phyloP scores from a whole-genome alignment of 2,888 invertebrate genomes.

The Hemaris fuciformis region DNA sequence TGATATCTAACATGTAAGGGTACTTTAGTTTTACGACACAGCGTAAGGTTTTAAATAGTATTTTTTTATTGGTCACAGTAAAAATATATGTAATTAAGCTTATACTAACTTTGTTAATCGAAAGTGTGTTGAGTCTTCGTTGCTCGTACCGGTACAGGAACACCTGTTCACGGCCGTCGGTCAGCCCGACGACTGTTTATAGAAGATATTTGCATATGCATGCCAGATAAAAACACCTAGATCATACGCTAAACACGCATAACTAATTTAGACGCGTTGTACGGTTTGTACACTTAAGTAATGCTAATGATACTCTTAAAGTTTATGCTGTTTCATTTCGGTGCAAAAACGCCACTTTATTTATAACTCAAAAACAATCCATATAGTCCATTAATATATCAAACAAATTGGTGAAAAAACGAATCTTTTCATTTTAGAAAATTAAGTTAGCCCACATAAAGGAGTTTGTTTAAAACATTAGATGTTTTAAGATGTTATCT shows the following conservation, averaged over 20 bases:
- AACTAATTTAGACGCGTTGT: slow-evolving; percentile 48
- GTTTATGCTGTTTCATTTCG: slow-evolving; percentile 15
- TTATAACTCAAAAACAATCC: slow-evolving; percentile 34
- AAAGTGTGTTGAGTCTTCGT: slow-evolving; percentile 35
- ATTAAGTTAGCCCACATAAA: slow-evolving; percentile 79
- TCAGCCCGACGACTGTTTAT: slow-evolving; percentile 45
- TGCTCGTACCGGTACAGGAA: slow-evolving; percentile 31
- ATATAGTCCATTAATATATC: slow-evolving; percentile 55
- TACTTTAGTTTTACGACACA: background rate
- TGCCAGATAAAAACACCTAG: slow-evolving; percentile 53
- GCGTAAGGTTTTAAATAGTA: background rate
- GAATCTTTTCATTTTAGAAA: slow-evolving; percentile 71
- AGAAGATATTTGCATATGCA: slow-evolving; percentile 62
- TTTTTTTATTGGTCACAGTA: slow-evolving; percentile 13
- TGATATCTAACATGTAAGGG: background rate
- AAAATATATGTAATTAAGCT: slow-evolving; percentile 24
- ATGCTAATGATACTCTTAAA: slow-evolving; percentile 32
- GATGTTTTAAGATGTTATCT: slow-evolving; percentile 78
- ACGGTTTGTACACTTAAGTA: slow-evolving; percentile 36
- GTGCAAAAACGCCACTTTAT: slow-evolving; percentile 19
- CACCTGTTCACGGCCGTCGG: slow-evolving; percentile 48
- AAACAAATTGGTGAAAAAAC: slow-evolving; percentile 58
- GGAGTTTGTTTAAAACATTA: slow-evolving; percentile 82
- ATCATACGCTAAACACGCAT: slow-evolving; percentile 56
- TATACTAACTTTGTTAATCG: slow-evolving; percentile 30